A percentile compares a stretch with the other conserved stretches of the same genome.
These are phyloP conservation scores for Agrochola circellaris DNA, from an alignment of 2,888 invertebrate genomes.

Conservation along the genomic window DNA sequence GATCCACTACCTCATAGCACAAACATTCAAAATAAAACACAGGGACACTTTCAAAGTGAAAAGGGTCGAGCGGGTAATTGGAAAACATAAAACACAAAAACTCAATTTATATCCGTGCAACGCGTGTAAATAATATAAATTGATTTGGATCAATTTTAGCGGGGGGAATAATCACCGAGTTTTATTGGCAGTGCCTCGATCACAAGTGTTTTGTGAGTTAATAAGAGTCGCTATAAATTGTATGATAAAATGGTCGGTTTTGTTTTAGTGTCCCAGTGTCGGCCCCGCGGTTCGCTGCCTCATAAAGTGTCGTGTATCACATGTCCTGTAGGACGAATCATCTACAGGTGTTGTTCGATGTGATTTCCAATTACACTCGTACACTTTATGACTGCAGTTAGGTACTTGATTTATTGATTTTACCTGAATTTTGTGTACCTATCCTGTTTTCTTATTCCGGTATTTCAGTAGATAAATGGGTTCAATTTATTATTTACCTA, in stretches of 20 bases:
- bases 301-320: slow-evolving; percentile 73
- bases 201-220: slow-evolving; percentile 78
- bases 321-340: slow-evolving; percentile 68
- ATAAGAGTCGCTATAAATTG: slow-evolving; percentile 75
- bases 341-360: slow-evolving; percentile 72
- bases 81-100: slow-evolving; percentile 77
- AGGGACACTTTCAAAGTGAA: slow-evolving; percentile 69
- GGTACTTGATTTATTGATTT: slow-evolving; percentile 40
- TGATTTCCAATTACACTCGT: slow-evolving; percentile 71
- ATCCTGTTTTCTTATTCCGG: neutral
- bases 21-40: slow-evolving; percentile 68
- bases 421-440: slow-evolving; percentile 10
- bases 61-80: slow-evolving; percentile 74
- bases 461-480: neutral
- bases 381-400: slow-evolving; percentile 55
- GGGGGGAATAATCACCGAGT: slow-evolving; percentile 78
- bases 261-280: slow-evolving; percentile 68
- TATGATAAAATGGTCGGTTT: slow-evolving; percentile 77
- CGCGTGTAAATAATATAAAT: slow-evolving; percentile 76
- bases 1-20: slow-evolving; percentile 59
- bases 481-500: neutral
- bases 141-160: slow-evolving; percentile 79
- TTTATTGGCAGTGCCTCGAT: slow-evolving; percentile 76
- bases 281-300: slow-evolving; percentile 62
- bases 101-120: slow-evolving; percentile 75